A percentile compares a stretch with the other conserved stretches of the same genome.
Conservation (phyloP, 2,113 vertebrate genomes). For the Pelusios castaneus region DNA sequence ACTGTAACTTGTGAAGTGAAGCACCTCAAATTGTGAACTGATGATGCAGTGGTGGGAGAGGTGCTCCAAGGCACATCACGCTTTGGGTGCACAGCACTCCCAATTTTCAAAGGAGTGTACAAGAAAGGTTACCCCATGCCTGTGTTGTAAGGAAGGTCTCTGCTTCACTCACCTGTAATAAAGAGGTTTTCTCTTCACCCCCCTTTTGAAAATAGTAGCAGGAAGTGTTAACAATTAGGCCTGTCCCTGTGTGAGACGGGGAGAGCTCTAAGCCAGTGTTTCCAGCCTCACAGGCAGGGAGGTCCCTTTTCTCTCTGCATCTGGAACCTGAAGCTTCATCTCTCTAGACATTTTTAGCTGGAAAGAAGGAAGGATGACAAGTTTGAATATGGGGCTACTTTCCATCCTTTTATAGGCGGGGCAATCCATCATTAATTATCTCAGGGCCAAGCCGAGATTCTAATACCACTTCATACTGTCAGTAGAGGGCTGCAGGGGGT, state of each 20-base stretch:
- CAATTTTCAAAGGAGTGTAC: not conserved
- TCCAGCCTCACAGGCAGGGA: not conserved
- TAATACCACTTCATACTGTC: not conserved
- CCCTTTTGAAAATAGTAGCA: constrained; percentile 7
- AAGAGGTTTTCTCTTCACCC: not conserved
- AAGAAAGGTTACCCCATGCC: not conserved
- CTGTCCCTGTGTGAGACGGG: not conserved
- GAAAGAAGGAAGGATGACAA: constrained; percentile 3
- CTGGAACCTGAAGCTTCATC: not conserved
- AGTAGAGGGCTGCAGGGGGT: not conserved
- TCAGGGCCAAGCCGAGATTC: fast-evolving
- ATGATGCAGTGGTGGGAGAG: not conserved
- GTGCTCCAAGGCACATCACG: not conserved
- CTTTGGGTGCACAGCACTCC: not conserved
- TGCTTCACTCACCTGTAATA: not conserved
- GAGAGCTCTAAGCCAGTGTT: constrained; percentile 23
- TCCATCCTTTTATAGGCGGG: not conserved
- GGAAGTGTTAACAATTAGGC: constrained; percentile 50
- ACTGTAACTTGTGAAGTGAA: not conserved
- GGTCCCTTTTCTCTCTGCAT: not conserved
- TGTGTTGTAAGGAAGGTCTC: not conserved
- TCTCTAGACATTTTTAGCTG: not conserved
- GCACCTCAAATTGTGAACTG: not conserved
- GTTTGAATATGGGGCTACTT: not conserved
- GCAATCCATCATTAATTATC: not conserved